A percentile compares a stretch with the other conserved stretches of the same genome.
phyloP scores from a whole-genome alignment of 2,888 invertebrate species.

The Drosophila fungiperda region DNA sequence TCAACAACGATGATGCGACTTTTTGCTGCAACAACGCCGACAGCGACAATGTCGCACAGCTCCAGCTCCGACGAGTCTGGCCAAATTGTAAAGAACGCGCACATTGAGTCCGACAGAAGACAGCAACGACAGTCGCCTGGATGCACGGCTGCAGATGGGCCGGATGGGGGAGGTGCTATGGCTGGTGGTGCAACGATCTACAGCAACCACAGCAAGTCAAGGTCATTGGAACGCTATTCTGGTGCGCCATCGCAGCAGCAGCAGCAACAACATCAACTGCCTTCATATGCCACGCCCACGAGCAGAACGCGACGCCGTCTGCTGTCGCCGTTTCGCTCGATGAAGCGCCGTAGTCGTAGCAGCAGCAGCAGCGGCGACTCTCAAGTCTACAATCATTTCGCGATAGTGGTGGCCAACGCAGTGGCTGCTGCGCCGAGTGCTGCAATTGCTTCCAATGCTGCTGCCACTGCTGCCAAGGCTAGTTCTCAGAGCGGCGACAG shows the following conservation, averaged over 20 bases:
- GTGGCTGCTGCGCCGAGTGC: conserved; percentile 36
- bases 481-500: conserved; percentile 82
- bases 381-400: conserved; percentile 60
- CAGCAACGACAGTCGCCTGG: conserved; percentile 25
- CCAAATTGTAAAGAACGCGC: conserved; percentile 68
- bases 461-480: conserved; percentile 59
- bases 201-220: conserved; percentile 76
- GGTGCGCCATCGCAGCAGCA: conserved; percentile 73
- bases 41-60: conserved; percentile 47
- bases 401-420: conserved; percentile 62
- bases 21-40: conserved; percentile 51
- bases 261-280: conserved; percentile 36
- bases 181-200: conserved; percentile 46
- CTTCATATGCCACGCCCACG: conserved; percentile 74
- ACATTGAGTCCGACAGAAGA: conserved; percentile 31
- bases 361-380: conserved; percentile 82
- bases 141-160: conserved; percentile 3
- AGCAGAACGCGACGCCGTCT: conserved; percentile 75
- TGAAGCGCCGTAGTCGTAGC: conserved; percentile 83
- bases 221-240: conserved; percentile 82
- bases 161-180: conserved; percentile 10
- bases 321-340: conserved; percentile 80
- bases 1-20: conserved; percentile 57
- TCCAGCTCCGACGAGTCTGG: conserved; percentile 70
- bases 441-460: neutral